A percentile compares a stretch with the other conserved stretches of the same genome.
Conservation (phyloP, 2,113 vertebrate genomes). For the Crotalus horridus region DNA sequence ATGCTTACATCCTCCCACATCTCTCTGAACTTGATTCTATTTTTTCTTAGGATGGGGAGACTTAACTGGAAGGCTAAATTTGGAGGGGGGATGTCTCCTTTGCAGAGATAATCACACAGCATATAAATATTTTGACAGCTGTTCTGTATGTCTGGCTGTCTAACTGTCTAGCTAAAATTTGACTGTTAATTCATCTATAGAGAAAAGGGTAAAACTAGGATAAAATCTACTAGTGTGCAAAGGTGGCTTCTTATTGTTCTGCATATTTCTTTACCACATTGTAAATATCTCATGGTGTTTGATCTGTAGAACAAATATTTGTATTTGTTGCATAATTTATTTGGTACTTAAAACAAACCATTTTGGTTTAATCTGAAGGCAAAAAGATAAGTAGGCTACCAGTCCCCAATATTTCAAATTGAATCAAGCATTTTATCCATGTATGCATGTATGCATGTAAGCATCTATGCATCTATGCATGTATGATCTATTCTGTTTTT, state of each 20-base stretch:
- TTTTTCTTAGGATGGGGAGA: background rate
- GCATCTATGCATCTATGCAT: too few relatives aligned
- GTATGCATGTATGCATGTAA: too few relatives aligned
- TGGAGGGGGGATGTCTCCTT: background rate
- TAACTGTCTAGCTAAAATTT: background rate
- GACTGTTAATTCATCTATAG: background rate
- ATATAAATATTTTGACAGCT: background rate
- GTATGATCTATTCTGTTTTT: too few relatives aligned
- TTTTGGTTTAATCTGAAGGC: background rate
- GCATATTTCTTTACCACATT: background rate
- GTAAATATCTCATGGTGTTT: background rate
- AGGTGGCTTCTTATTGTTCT: background rate
- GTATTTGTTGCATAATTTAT: background rate
- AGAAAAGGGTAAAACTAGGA: background rate
- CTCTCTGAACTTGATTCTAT: background rate
- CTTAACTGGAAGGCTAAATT: background rate
- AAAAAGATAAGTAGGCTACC: background rate
- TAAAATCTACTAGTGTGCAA: background rate
- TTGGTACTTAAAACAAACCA: background rate
- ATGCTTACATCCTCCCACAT: too few relatives aligned
- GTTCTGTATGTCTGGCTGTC: background rate
- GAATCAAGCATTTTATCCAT: background rate
- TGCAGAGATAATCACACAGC: background rate
- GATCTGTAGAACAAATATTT: conserved; percentile 7
- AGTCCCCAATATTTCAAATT: background rate